Evolutionary conservation across 2,888 invertebrate species (phyloP), one percentile per base, ranked within the genome.

Genomic region (Tricholauxania praeusta): DNA sequence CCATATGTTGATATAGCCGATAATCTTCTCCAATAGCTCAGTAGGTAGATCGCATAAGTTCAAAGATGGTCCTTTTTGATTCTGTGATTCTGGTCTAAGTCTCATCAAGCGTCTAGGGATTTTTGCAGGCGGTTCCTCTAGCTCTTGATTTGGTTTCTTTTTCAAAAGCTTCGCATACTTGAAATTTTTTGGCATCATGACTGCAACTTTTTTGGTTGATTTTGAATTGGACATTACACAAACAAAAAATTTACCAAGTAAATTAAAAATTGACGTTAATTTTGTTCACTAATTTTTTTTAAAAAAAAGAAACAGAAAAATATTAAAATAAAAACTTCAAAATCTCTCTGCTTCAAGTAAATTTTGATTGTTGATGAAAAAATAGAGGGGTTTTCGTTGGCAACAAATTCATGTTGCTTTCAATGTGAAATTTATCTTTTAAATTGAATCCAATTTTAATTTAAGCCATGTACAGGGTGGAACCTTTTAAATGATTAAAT

Each of bases 21-120:
- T 76, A 22, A 83, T 83, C 60, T 80, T 79, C 57, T 81, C 77
- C 4, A 82, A 72, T 12, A 83, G n/a, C 57, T 82, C 82, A 22
- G 71, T 74, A 5, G 83, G 83, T n/a, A 83, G 70, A 68, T 79
- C 76, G 39, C 76, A 79, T 7, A 83, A 49, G 19, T 75, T 79
- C 8, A 78, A 17, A 3, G 72, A 19, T 19, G 32, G 48, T 0
- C 12, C 19, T 47, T 64, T 14, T 66, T 48, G n/a, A n/a, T n/a
- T n/a, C n/a, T n/a, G 22, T 1, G 53, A 15, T 48, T 14, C 66
- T 14, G 70, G 6, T 39, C 39, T 39, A 39, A 39, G 10, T 39
- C 39, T 39, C 7, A 10, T 39, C 6, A 52, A 32, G 17, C 67
- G 57, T n/a, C 74, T 72, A 22, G 55, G 39, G 14, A 71, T 57